Evolutionary conservation across 1,140 invertebrate genomes (phyloP), one percentile per base, ranked within the genome.

Genomic region (Ceratina australensis): DNA sequence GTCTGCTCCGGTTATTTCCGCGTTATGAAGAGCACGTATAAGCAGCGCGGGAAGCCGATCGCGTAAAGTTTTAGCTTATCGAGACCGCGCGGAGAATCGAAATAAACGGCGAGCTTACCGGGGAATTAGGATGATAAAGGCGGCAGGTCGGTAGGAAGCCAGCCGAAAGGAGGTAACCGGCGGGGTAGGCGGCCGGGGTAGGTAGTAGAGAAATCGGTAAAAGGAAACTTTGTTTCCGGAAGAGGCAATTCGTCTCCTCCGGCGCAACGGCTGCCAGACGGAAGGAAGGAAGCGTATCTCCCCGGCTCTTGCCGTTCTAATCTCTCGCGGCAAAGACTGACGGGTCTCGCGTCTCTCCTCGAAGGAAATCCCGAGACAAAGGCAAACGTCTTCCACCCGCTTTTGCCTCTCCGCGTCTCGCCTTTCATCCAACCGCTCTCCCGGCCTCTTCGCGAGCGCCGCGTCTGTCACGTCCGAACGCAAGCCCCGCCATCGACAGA

Each of bases 171-270:
- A 20, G 22, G 10, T 10, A 7, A 3, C 3, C 33, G 33, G 33
- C 5, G 33, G 33, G 33, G 47, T 18, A n/a, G n/a, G n/a, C n/a
- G n/a, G n/a, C n/a, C n/a, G n/a, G n/a, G n/a, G n/a, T n/a, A n/a
- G n/a, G n/a, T n/a, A n/a, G n/a, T n/a, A 26, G 75, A 63, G 68
- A 77, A 71, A 84, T 83, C 72, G 77, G 72, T 56, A 33, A 50
- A 60, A 24, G 59, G 66, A 56, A 83, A 84, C 78, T 80, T 84
- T 83, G 81, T 80, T 74, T 80, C 73, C 74, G 49, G 69, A 68
- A 69, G 72, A 69, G 67, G 79, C 75, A 72, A 85, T 85, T 78
- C 79, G 72, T 84, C 79, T 85, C 57, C 26, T 42, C 49, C 64
- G 80, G 66, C 56, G 67, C 75, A n/a, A n/a, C 75, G 73, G 50